A percentile compares a stretch with the other conserved stretches of the same genome.
phyloP scores from a whole-genome alignment of 1,140 invertebrate species.

The Dreissena polymorpha region DNA sequence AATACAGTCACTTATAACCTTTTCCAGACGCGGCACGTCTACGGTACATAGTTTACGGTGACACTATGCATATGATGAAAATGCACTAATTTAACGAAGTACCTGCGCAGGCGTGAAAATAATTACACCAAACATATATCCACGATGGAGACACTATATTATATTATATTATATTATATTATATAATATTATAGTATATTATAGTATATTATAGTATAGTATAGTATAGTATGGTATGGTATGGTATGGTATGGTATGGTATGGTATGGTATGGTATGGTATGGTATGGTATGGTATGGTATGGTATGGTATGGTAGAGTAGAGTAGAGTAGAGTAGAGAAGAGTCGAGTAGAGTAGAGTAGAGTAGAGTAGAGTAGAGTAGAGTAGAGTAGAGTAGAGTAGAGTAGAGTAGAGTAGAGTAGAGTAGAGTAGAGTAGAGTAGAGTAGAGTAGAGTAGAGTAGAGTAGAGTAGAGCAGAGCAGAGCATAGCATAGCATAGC shows the following conservation, averaged over 20 bases:
- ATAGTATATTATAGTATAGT: too few relatives aligned
- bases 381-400: slow-evolving; percentile 55
- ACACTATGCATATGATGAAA: too few relatives aligned
- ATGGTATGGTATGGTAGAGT: slow-evolving; percentile 53
- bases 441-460: slow-evolving; percentile 55
- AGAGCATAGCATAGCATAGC: slow-evolving; percentile 41
- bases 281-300: slow-evolving; percentile 61
- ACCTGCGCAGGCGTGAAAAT: too few relatives aligned
- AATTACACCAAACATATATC: too few relatives aligned
- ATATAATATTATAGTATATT: too few relatives aligned
- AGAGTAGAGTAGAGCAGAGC: slow-evolving; percentile 49
- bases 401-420: slow-evolving; percentile 51
- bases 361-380: slow-evolving; percentile 46
- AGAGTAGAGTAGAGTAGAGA: slow-evolving; percentile 50
- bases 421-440: slow-evolving; percentile 51
- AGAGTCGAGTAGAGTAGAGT: slow-evolving; percentile 57
- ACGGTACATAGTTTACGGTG: too few relatives aligned
- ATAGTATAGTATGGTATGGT: slow-evolving; percentile 51
- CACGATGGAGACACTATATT: too few relatives aligned
- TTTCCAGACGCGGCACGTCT: too few relatives aligned
- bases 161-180: slow-evolving; percentile 67
- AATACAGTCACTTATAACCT: too few relatives aligned
- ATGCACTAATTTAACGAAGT: too few relatives aligned
- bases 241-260: slow-evolving; percentile 64
- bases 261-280: slow-evolving; percentile 62